Evolutionary conservation across 2,797 vertebrate genomes (phyloP).

Genomic region (Anguilla anguilla): DNA sequence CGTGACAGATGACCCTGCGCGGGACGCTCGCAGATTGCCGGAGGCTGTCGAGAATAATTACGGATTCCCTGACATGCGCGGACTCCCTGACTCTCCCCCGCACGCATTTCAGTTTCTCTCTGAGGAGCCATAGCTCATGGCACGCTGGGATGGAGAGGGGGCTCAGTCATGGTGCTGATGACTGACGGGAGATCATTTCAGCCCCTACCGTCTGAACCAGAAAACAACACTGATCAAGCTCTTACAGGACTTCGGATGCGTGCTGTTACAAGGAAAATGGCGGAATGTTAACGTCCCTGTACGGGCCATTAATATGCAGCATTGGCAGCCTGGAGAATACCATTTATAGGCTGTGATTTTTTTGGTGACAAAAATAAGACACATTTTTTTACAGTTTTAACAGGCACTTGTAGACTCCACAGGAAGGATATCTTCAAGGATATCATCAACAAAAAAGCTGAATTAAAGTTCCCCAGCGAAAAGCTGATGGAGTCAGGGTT

Average conservation of each 20-base stretch:
- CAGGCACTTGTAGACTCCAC: neutral
- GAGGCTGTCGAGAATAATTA: constrained; percentile 74
- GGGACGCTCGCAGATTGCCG: constrained; percentile 60
- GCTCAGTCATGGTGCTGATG: constrained; percentile 43
- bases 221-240: constrained; percentile 74
- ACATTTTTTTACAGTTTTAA: neutral
- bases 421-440: neutral
- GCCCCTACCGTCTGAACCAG: constrained; percentile 64
- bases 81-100: constrained; percentile 47
- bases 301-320: constrained; percentile 60
- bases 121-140: constrained; percentile 48
- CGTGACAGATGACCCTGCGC: constrained; percentile 55
- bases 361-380: neutral
- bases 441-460: neutral
- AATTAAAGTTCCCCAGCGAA: neutral
- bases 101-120: constrained; percentile 34
- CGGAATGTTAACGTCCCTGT: constrained; percentile 66
- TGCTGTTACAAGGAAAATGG: constrained; percentile 64
- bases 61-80: constrained; percentile 57
- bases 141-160: constrained; percentile 49
- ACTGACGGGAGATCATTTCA: constrained; percentile 69
- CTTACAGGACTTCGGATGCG: constrained; percentile 60
- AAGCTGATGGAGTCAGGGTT: neutral
- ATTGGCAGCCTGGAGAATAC: constrained; percentile 63
- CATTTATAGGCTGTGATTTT: constrained; percentile 52